These are phyloP conservation scores for Ophonus ardosiacus DNA, from an alignment of 2,888 invertebrate species.

Conservation along the genomic window DNA sequence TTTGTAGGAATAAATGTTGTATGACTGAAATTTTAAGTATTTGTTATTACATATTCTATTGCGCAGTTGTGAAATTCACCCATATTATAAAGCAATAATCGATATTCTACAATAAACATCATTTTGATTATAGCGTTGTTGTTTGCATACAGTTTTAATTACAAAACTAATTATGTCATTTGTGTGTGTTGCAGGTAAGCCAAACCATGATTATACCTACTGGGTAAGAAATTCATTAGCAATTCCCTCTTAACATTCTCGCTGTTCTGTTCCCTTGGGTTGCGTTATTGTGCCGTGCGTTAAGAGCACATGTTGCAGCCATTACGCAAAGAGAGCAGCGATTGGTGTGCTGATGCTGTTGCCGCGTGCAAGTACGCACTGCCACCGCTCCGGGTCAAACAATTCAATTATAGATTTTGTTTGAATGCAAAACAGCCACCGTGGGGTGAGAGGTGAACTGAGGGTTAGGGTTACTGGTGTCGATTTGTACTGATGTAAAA, in stretches of 20 bases:
- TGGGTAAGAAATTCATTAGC: conserved; percentile 13
- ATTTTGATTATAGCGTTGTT: too few relatives aligned
- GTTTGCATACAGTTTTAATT: too few relatives aligned
- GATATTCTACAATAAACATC: too few relatives aligned
- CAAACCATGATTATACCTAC: neutral
- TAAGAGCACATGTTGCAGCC: conserved; percentile 30
- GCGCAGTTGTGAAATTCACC: too few relatives aligned
- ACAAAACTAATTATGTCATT: neutral
- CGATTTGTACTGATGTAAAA: neutral
- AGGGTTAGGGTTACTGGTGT: neutral
- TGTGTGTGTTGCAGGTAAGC: conserved; percentile 22
- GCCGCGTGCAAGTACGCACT: neutral
- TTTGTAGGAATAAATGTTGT: too few relatives aligned
- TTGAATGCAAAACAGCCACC: conserved; percentile 24
- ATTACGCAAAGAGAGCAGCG: conserved; percentile 43
- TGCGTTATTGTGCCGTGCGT: conserved; percentile 12
- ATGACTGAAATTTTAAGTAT: too few relatives aligned
- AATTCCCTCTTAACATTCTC: neutral
- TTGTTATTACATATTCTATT: too few relatives aligned
- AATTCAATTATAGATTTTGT: conserved; percentile 51
- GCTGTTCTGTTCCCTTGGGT: neutral
- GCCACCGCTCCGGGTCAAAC: neutral
- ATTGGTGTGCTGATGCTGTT: neutral
- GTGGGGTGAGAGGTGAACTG: neutral
- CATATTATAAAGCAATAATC: too few relatives aligned